Base-by-base conservation (phyloP, 2,113 vertebrate species). In the Circaetus gallicus region DNA sequence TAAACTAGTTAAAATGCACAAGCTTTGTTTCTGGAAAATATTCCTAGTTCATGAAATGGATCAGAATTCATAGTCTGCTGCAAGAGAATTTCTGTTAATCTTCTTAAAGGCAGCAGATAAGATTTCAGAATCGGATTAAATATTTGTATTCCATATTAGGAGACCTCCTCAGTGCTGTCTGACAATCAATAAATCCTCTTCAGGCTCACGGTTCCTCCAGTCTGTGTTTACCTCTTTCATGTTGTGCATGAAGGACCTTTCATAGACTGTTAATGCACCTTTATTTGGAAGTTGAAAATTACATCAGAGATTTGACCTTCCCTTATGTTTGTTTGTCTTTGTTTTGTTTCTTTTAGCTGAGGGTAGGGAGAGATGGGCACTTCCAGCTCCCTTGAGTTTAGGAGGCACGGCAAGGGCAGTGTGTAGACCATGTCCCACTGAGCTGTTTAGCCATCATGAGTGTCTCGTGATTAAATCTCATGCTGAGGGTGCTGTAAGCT, bases 121-220 rank as follows among this genome's bases (percentile, higher is more conserved):
- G 94, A 91, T 97, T 96, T 96, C 91, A 94, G 87, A 87, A 92
- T 97, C 82, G 92, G 94, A 95, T 96, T 95, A 95, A 97, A 95
- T 96, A 65, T 95, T 93, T 96, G 89, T 93, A 43, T 91, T 90
- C 72, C 82, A 65, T 73, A 62, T 90, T 62, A 82, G 84, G 76
- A 94, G 89, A 95, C 95, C 86, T 90, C 69, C 89, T 82, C 0
- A 0, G n/a, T 89, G 92, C 84, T 55, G 66, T 79, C 94, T 97
- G 89, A 87, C 87, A 85, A 78, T 91, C 81, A 92, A 29, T 90
- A 89, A 96, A 95, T 96, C 86, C 66, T 95, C 73, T 86, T 91
- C 49, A 43, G 78, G 29, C 83, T 86, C 0, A 0, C 11, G 9
- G 65, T 89, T 79, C 26, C 58, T 73, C 70, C 3, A 4, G 50